These are phyloP conservation scores for Drosophila ambigua DNA, from an alignment of 1,140 invertebrate genomes.

Conservation along the genomic window DNA sequence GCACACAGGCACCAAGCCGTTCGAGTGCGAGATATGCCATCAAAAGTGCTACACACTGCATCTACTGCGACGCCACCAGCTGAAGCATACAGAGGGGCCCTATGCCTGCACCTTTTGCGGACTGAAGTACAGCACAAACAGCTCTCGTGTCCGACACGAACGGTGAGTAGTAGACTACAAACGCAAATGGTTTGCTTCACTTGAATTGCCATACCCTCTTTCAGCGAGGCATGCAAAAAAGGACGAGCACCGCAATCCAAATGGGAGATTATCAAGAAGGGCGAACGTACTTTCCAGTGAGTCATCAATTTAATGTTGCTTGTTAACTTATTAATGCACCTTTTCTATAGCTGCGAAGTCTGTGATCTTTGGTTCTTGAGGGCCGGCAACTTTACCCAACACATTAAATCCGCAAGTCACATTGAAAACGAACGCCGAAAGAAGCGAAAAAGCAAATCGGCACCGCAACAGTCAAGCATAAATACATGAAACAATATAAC, in stretches of 20 bases:
- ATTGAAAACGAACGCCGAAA: constrained; percentile 51
- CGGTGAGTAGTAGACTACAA: constrained; percentile 25
- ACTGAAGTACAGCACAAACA: constrained; percentile 69
- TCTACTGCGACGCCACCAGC: constrained; percentile 57
- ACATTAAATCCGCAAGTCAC: constrained; percentile 63
- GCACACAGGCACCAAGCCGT: constrained; percentile 70
- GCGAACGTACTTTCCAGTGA: constrained; percentile 70
- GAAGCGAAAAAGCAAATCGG: constrained; percentile 27
- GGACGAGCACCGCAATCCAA: constrained; percentile 67
- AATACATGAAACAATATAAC: constrained; percentile 17
- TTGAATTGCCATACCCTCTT: background rate
- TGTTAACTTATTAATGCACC: background rate
- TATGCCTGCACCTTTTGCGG: constrained; percentile 69
- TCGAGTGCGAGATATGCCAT: constrained; percentile 60
- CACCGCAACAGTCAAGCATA: background rate
- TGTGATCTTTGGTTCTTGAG: constrained; percentile 73
- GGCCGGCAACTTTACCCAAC: constrained; percentile 64
- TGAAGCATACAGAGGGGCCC: constrained; percentile 68
- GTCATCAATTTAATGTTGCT: background rate
- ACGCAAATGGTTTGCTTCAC: too few species aligned
- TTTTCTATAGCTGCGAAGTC: constrained; percentile 47
- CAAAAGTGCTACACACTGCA: constrained; percentile 70
- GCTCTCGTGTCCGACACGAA: constrained; percentile 63
- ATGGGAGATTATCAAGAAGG: constrained; percentile 66
- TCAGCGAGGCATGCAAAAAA: constrained; percentile 70